Evolutionary conservation across 1,140 invertebrate species (phyloP).

Genomic region (Drosophila navojoa): DNA sequence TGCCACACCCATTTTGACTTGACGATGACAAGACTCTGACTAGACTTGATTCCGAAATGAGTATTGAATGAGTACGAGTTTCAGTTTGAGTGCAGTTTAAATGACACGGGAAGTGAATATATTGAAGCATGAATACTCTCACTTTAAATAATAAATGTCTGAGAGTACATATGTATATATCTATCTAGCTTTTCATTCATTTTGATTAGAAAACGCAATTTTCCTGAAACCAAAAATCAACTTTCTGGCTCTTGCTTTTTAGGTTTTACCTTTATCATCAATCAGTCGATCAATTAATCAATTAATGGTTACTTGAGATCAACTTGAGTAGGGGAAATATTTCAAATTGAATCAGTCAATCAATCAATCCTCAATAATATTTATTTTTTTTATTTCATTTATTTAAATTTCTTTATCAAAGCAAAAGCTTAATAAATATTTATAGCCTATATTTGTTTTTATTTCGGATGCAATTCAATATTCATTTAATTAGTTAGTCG

Average conservation of each 20-base stretch:
- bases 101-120: background rate
- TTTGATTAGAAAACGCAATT: too few species aligned
- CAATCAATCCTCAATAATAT: background rate
- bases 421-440: too few species aligned
- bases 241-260: too few species aligned
- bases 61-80: conserved; percentile 44
- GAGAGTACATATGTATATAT: too few species aligned
- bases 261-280: background rate
- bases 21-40: conserved; percentile 46
- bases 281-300: background rate
- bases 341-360: background rate
- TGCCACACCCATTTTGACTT: conserved; percentile 36
- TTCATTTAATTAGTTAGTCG: too few species aligned
- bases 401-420: too few species aligned
- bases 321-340: too few species aligned
- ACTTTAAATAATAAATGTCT: background rate
- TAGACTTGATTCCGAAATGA: conserved; percentile 30
- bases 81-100: conserved; percentile 1
- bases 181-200: too few species aligned
- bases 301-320: background rate
- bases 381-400: too few species aligned
- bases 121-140: conserved; percentile 8
- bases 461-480: background rate
- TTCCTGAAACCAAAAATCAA: too few species aligned
- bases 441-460: too few species aligned